Evolutionary conservation across 2,113 vertebrate species (phyloP), one percentile per base, ranked within the genome.

Genomic region (Chloebia gouldiae): DNA sequence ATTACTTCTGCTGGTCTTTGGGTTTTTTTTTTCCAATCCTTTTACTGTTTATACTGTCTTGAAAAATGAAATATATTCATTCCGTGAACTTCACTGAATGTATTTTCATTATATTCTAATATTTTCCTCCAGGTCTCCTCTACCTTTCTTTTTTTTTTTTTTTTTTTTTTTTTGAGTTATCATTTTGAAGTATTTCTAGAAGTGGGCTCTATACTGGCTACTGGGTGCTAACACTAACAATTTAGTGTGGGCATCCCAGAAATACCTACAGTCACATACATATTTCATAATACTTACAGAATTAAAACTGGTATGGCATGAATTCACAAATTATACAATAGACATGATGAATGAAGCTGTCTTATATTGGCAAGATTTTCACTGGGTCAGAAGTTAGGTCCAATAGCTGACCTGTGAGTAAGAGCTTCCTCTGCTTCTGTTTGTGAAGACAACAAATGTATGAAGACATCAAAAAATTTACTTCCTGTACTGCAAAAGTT

Each of bases 21-120:
- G 4, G 0, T 0, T 2, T 20, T 91, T 85, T 87, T 40, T 5
- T 11, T 63, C 76, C n/a, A n/a, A 79, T 45, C 0, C 7, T 72
- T 66, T 91, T 59, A 22, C 31, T 81, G 5, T 66, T 87, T 49
- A 65, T 15, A 21, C 5, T 78, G 1, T 57, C 25, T 64, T 82
- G 40, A 39, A 80, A 50, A 81, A 66, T 0, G 21, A 70, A 50
- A 71, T 4, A 5, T 33, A 60, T 25, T 47, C 0, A 0, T 19
- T 70, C 20, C 35, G 42, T 10, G 1, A 85, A 78, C 64, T 79
- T 75, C 42, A 85, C 8, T 13, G 4, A 81, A 30, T 4, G 11
- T 53, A 45, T 60, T 86, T 84, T 61, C 7, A 44, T 54, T 51
- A 10, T 35, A 33, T n/a, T 80, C 2, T 60, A 51, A 14, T 71